Conservation (phyloP, 1,140 invertebrate species). For the Helicoverpa armigera region DNA sequence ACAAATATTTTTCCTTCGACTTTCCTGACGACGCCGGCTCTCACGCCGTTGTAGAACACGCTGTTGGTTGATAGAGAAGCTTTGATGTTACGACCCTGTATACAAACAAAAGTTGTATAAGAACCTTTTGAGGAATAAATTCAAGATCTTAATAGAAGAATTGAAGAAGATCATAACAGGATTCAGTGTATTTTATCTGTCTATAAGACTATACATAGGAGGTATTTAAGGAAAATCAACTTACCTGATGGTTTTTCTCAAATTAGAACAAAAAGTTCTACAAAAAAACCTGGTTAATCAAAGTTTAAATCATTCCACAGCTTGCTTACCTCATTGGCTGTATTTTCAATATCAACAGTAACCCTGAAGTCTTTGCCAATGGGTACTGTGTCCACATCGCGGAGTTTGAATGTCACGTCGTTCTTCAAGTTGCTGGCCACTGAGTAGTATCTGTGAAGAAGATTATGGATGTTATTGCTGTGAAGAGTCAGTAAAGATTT, state of each 20-base stretch:
- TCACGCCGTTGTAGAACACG: conserved; percentile 93
- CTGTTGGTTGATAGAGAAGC: conserved; percentile 89
- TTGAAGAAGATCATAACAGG: too few relatives aligned
- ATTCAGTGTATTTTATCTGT: too few relatives aligned
- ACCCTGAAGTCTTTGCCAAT: conserved; percentile 91
- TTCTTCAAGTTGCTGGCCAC: conserved; percentile 86
- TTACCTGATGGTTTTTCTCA: too few relatives aligned
- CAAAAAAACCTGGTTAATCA: not conserved
- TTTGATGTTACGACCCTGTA: conserved; percentile 86
- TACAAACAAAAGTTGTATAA: conserved; percentile 24
- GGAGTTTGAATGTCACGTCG: conserved; percentile 90
- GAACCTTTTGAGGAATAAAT: not conserved
- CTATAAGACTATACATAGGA: too few relatives aligned
- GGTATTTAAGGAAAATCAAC: too few relatives aligned
- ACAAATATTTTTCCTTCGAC: conserved; percentile 88
- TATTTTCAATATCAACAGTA: conserved; percentile 89
- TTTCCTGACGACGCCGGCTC: conserved; percentile 90
- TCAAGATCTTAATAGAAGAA: too few relatives aligned
- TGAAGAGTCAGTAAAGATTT: too few relatives aligned
- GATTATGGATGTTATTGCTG: not conserved
- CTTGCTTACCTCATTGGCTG: conserved; percentile 84
- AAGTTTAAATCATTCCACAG: not conserved
- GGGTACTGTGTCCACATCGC: conserved; percentile 89
- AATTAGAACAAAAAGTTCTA: not conserved
- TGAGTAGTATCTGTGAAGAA: conserved; percentile 86